phyloP scores from a whole-genome alignment of 2,113 vertebrate genomes.

The Ranitomeya imitator region DNA sequence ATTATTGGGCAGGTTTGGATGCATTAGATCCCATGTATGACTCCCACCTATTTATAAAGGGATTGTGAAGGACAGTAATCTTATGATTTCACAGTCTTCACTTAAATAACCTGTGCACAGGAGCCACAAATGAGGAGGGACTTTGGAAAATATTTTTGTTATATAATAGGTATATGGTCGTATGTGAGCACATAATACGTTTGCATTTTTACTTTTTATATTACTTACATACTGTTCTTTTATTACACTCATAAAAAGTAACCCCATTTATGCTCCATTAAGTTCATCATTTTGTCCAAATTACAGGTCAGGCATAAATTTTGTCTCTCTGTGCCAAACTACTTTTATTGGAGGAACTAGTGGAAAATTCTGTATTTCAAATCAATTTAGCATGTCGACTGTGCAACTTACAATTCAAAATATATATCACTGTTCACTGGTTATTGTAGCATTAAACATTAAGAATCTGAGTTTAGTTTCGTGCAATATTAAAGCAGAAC shows the following conservation, averaged over 20 bases:
- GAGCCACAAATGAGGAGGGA: too few species aligned
- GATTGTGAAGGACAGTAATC: too few species aligned
- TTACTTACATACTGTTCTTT: background rate
- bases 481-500: too few species aligned
- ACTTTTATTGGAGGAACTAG: conserved; percentile 8
- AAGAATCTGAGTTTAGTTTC: too few species aligned
- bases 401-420: background rate
- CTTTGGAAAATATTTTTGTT: too few species aligned
- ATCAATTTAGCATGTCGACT: background rate
- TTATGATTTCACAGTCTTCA: too few species aligned
- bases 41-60: too few species aligned
- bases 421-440: background rate
- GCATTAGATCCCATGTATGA: too few species aligned
- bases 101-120: too few species aligned
- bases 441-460: background rate
- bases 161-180: background rate
- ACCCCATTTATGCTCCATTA: background rate
- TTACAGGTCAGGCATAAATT: background rate
- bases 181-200: background rate
- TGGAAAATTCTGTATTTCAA: background rate
- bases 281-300: conserved; percentile 15
- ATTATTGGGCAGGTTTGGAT: too few species aligned
- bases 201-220: background rate
- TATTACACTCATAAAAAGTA: conserved; percentile 4
- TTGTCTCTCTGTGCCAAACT: background rate